Evolutionary conservation across 2,888 invertebrate genomes (phyloP), one percentile per base, ranked within the genome.

Genomic region (Dicycla oo): DNA sequence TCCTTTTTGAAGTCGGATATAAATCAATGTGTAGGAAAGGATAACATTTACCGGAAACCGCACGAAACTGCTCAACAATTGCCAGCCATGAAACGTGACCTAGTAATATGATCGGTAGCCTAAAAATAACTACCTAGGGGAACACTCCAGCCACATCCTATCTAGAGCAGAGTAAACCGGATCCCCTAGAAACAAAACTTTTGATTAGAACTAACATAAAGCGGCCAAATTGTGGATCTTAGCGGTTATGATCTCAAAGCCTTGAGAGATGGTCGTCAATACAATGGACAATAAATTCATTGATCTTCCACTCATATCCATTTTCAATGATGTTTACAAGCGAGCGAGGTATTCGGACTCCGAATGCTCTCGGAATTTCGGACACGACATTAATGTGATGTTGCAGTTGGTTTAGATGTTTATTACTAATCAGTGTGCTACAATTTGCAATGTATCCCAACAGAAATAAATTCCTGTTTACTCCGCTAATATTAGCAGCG

Each of bases 231-330:
- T 79, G 75, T 82, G 74, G 87, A 86, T 88, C 67, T 75, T 40
- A 60, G 76, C 86, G 79, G 88, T 79, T 83, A 68, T 76, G 54
- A 75, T 80, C 68, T 73, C 54, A 74, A 70, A 65, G 53, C 76
- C 75, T 85, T 82, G 85, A 81, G 75, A 62, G 54, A 49, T 75
- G 73, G 72, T 84, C 79, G 70, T 73, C 73, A 74, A 85, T 82
- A 88, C 85, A 88, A 88, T 83, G 86, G 80, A 88, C 87, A 85
- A 88, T 89, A 87, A 86, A 89, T 88, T 88, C 75, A 89, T 88
- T 88, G 82, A 86, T 84, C 68, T 73, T 81, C 84, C 82, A 81
- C 70, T 79, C 62, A 26, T 86, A 88, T 89, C 84, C 78, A 85
- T 83, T 88, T 86, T 88, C 86, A 88, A 88, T 88, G 58, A 85